A percentile compares a stretch with the other conserved stretches of the same genome.
These are phyloP conservation scores for Brachypteracias leptosomus DNA, from an alignment of 2,113 vertebrate genomes.

Conservation along the genomic window DNA sequence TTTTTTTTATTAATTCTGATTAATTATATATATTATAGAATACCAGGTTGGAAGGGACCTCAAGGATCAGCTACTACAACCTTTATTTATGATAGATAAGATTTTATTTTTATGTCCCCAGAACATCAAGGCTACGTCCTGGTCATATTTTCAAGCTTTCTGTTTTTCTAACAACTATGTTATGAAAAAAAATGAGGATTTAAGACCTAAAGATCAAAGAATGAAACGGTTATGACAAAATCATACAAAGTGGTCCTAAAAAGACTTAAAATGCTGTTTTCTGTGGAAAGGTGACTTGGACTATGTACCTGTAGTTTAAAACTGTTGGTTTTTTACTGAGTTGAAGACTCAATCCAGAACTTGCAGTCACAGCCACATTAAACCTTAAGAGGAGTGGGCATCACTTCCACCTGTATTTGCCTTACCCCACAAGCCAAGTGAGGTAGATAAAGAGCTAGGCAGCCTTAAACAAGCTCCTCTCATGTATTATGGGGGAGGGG, in stretches of 20 bases:
- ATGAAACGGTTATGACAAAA: background rate
- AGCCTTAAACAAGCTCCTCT: background rate
- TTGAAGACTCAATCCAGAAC: background rate
- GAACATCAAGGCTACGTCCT: background rate
- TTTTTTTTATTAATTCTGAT: background rate
- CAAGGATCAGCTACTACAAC: too few species aligned
- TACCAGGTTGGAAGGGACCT: too few species aligned
- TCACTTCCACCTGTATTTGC: background rate
- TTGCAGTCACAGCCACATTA: background rate
- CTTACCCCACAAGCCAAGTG: background rate
- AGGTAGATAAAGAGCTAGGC: background rate
- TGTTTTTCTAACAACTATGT: background rate
- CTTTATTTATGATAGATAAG: too few species aligned
- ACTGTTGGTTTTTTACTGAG: background rate
- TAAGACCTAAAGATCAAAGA: background rate
- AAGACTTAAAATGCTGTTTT: background rate
- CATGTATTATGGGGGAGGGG: accelerated
- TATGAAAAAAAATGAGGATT: background rate
- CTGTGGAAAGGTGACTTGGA: background rate
- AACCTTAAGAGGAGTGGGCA: background rate
- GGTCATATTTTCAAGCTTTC: background rate
- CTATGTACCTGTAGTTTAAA: background rate
- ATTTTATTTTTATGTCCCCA: background rate
- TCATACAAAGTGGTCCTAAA: background rate
- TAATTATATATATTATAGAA: too few species aligned